Conservation (phyloP, 2,113 vertebrate species). For the Ptyas mucosa region DNA sequence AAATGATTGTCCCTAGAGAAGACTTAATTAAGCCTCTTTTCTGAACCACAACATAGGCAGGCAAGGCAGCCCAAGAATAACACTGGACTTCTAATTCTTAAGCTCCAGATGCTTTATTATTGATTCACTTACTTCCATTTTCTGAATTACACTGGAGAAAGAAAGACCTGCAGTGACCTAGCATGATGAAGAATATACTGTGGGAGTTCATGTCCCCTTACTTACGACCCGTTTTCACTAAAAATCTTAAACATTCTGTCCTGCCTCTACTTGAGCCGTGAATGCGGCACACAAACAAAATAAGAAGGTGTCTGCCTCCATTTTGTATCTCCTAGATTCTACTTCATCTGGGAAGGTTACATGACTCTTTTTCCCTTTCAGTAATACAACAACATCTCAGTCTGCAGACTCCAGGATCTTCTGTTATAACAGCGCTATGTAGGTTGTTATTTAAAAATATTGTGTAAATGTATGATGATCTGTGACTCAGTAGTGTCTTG, state of each 20-base stretch:
- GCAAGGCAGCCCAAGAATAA: too few relatives aligned
- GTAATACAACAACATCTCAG: neutral
- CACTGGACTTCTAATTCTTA: neutral
- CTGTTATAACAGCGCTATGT: neutral
- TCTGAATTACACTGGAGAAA: neutral
- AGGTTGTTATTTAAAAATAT: constrained; percentile 8
- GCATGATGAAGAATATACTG: neutral
- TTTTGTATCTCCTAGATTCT: neutral
- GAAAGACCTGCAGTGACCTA: neutral
- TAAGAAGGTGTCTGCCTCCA: neutral
- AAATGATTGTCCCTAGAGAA: neutral
- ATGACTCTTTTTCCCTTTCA: neutral
- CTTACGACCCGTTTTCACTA: neutral
- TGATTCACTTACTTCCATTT: neutral
- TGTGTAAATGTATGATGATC: constrained; percentile 3
- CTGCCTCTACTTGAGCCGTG: neutral
- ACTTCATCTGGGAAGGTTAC: neutral
- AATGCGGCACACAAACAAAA: too few relatives aligned
- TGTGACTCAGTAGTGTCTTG: constrained; percentile 19
- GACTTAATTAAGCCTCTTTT: neutral
- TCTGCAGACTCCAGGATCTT: neutral
- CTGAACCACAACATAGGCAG: neutral
- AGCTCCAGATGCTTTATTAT: neutral
- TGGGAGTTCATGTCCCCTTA: neutral
- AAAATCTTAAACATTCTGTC: neutral